phyloP scores from a whole-genome alignment of 1,140 invertebrate genomes.

The fruit fly (Drosophila melanogaster) region Release_6_plus_ISO1_MT NC_004354.4:7636501-7637000 shows the following conservation, averaged over 20 bases:
- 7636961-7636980: constrained; percentile 33
- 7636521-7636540: constrained; percentile 28
- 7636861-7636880: constrained; percentile 14
- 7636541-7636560: constrained; percentile 19
- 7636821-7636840: constrained; percentile 53
- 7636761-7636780: neutral
- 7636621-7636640: constrained; percentile 22
- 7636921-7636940: constrained; percentile 84
- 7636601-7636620: neutral
- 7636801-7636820: constrained; percentile 4
- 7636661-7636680: constrained; percentile 52
- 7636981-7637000: neutral
- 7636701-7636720: constrained; percentile 82
- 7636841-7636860: constrained; percentile 60
- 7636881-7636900: constrained; percentile 40
- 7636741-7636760: constrained; percentile 57
- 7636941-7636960: constrained; percentile 74
- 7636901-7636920: constrained; percentile 83
- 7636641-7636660: constrained; percentile 11
- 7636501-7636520: constrained; percentile 7
- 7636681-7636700: constrained; percentile 82
- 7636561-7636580: neutral
- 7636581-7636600: constrained; percentile 24
- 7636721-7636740: constrained; percentile 80
- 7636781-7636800: neutral